Evolutionary conservation across 2,888 invertebrate species (phyloP), one percentile per base, ranked within the genome.

Genomic region (Dugesia japonica): DNA sequence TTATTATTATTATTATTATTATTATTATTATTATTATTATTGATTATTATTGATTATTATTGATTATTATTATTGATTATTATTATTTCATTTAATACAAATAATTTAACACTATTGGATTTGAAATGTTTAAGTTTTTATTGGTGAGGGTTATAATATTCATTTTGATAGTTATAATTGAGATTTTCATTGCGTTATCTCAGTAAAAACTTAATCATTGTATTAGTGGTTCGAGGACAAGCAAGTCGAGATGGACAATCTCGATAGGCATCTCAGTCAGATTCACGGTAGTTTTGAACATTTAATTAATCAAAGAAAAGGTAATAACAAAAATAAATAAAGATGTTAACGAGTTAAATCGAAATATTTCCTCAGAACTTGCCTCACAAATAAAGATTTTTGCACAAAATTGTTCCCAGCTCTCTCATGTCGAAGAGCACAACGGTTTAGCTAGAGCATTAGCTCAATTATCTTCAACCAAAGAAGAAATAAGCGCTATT

Each of bases 141-240:
- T n/a, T n/a, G n/a, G n/a, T n/a, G n/a, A n/a, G n/a, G n/a, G n/a
- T n/a, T n/a, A n/a, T n/a, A n/a, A n/a, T n/a, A n/a, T n/a, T n/a
- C n/a, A n/a, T n/a, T n/a, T n/a, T n/a, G n/a, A n/a, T n/a, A n/a
- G n/a, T n/a, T n/a, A n/a, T n/a, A n/a, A n/a, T n/a, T n/a, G n/a
- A n/a, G n/a, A n/a, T n/a, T n/a, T 13, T 38, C 17, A 38, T 38
- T 38, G 9, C 17, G 9, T 38, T 38, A 38, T 38, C 17, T 9
- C 13, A 38, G 17, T 38, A 38, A 38, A 13, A 13, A 38, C 9
- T 38, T 13, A 38, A 38, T 38, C 9, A 9, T 72, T 7, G 1
- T 27, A 13, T 75, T 42, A 77, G 77, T 98, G 98, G 98, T 98
- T 98, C 86, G 95, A 97, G 84, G 95, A 98, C 84, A 93, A 93